These are phyloP conservation scores for Cavia porcellus DNA, from an alignment of 2,113 vertebrate species.

Conservation along the genomic window DNA sequence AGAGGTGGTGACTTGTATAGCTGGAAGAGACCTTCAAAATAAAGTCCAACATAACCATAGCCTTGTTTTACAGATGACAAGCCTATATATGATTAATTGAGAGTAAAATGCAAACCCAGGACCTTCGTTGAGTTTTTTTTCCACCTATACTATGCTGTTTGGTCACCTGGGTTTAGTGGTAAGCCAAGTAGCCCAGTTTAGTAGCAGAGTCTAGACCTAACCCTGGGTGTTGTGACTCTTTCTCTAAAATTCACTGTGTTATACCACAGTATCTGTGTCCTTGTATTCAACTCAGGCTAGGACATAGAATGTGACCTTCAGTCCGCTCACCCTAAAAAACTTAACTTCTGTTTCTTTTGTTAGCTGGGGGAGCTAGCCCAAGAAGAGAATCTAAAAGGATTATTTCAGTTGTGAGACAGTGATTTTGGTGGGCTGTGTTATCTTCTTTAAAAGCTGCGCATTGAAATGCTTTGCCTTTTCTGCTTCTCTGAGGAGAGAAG, in stretches of 20 bases:
- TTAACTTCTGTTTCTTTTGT: conserved; percentile 48
- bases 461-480: conserved; percentile 39
- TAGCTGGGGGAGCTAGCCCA: background rate
- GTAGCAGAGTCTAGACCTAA: background rate
- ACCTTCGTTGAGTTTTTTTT: conserved; percentile 37
- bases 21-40: conserved; percentile 14
- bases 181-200: background rate
- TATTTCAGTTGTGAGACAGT: conserved; percentile 24
- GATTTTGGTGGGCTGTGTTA: background rate
- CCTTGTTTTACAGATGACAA: background rate
- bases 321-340: background rate
- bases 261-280: background rate
- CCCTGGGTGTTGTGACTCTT: background rate
- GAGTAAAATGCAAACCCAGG: background rate
- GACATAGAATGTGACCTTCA: background rate
- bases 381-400: background rate
- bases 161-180: background rate
- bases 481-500: conserved; percentile 33
- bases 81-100: background rate
- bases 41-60: background rate
- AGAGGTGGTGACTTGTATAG: background rate
- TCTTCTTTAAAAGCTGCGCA: background rate
- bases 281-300: background rate
- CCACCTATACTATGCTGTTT: background rate
- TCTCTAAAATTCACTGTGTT: background rate